Evolutionary conservation across 1,140 invertebrate species (phyloP), one percentile per base, ranked within the genome.

Genomic region (Lethrus apterus): DNA sequence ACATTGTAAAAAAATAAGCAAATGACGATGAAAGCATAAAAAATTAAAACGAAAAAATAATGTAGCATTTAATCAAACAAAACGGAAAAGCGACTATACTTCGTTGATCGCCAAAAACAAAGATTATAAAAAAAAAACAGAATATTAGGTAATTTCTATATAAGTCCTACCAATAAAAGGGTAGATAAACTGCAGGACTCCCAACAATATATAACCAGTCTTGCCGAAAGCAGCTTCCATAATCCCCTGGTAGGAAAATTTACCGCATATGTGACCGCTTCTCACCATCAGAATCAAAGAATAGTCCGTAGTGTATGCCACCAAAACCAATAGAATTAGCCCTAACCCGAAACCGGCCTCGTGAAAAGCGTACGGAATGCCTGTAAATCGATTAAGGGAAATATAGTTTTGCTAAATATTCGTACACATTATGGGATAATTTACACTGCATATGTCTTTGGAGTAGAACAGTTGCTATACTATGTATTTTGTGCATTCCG

Each of bases 221-320:
- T 75, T 75, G 13, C 89, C 89, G 67, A 89, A 91, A 11, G 87
- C 83, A 2, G 83, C 80, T 50, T 86, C 74, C 77, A 90, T 86
- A 48, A 92, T 74, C 42, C 86, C 87, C 58, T 89, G 87, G 64
- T 93, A 93, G 19, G 85, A 84, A 66, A 82, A 86, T 51, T 80
- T 78, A 26, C 86, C 86, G 36, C 83, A 83, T n/a, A 89, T 70
- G 58, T 86, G 79, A 2, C 86, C 87, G 50, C 81, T 82, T 61
- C 83, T 62, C 30, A 91, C 83, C 78, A 93, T 83, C 29, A 92
- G 67, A 51, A 88, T 79, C 33, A 92, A 73, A 1, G 88, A 90
- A 60, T 88, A 90, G 68, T 93, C 89, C 41, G 88, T 92, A 26
- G 90, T 69, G 26, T 80, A 62, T 15, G 86, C 86, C 3, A 91